Evolutionary conservation across 1,140 invertebrate species (phyloP).

Genomic region (Batillaria attramentaria): DNA sequence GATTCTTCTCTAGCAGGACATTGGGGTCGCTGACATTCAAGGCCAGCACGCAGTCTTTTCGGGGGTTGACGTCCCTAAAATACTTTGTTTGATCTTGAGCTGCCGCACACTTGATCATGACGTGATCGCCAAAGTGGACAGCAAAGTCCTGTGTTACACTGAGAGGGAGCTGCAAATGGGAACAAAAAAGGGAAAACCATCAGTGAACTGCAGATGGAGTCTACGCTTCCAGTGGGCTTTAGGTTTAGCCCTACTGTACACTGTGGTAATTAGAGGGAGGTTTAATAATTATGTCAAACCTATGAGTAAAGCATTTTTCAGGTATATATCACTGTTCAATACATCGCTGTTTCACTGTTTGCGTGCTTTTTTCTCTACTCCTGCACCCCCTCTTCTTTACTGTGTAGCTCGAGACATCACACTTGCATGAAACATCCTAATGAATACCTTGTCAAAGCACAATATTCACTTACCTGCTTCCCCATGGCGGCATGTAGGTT

Average conservation of each 20-base stretch:
- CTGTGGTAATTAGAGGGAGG: too few relatives aligned
- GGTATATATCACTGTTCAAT: too few relatives aligned
- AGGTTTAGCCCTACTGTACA: too few relatives aligned
- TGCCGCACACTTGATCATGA: slow-evolving; percentile 64
- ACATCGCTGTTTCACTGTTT: too few relatives aligned
- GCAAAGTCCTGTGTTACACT: slow-evolving; percentile 88
- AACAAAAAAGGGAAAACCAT: not conserved
- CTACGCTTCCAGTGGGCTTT: too few relatives aligned
- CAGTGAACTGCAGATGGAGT: not conserved
- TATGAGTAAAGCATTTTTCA: too few relatives aligned
- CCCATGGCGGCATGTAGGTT: slow-evolving; percentile 53
- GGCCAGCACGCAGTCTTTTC: slow-evolving; percentile 57
- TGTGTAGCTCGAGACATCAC: too few relatives aligned
- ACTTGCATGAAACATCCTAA: too few relatives aligned
- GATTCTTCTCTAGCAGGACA: slow-evolving; percentile 25
- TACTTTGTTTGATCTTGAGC: slow-evolving; percentile 57
- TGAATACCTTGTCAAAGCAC: too few relatives aligned
- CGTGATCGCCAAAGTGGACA: slow-evolving; percentile 93
- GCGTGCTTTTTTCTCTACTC: too few relatives aligned
- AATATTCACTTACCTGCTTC: slow-evolving; percentile 54
- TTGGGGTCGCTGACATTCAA: slow-evolving; percentile 43
- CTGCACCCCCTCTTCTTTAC: too few relatives aligned
- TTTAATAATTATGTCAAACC: too few relatives aligned
- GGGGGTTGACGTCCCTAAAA: slow-evolving; percentile 53
- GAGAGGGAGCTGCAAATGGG: slow-evolving; percentile 53